phyloP scores from a whole-genome alignment of 1,140 invertebrate species.

The Mya arenaria region DNA sequence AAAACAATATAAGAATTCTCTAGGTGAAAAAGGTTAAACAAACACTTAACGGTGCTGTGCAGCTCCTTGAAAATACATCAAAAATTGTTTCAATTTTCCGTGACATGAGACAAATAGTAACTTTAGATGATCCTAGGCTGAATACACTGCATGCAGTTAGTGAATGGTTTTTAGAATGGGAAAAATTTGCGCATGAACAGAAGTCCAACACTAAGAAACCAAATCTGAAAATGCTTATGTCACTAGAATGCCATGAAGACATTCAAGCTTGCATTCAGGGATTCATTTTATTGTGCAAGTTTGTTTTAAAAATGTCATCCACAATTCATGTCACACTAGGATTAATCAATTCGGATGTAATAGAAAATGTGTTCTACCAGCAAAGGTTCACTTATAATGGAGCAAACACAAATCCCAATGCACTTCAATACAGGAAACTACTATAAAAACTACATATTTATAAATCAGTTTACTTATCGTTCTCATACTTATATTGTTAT shows the following conservation, averaged over 20 bases:
- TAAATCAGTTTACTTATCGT: too few species aligned
- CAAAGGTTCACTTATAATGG: too few species aligned
- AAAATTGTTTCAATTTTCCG: neutral
- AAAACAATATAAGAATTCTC: neutral
- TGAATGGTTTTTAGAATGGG: neutral
- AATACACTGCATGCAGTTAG: neutral
- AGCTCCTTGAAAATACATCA: neutral
- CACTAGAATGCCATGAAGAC: conserved; percentile 2
- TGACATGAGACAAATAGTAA: neutral
- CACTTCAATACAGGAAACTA: too few species aligned
- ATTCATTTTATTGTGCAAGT: too few species aligned
- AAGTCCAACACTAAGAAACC: neutral
- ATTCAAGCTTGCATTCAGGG: conserved; percentile 10
- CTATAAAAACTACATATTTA: too few species aligned
- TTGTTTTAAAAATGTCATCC: too few species aligned
- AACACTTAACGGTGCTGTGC: neutral
- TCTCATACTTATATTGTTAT: too few species aligned
- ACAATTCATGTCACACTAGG: too few species aligned
- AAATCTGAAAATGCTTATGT: neutral
- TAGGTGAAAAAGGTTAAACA: neutral
- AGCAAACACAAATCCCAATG: too few species aligned
- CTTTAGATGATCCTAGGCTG: neutral
- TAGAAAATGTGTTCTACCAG: too few species aligned
- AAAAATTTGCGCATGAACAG: too few species aligned
- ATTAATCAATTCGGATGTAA: too few species aligned